Conservation (phyloP, 2,113 vertebrate species). For the Caracal caracal region DNA sequence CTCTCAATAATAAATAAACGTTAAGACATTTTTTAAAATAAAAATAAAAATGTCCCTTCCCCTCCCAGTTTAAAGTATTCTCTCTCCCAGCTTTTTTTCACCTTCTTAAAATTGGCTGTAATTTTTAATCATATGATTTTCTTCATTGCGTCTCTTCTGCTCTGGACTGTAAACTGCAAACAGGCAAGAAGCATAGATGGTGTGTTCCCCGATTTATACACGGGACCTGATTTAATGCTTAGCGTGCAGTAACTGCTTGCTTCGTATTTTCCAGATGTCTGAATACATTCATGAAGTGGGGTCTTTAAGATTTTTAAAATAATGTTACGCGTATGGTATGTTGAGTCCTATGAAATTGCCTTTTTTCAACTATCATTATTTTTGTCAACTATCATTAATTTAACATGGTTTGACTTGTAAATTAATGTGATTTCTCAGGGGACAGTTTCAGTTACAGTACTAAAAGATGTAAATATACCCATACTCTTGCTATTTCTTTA, state of each 20-base stretch:
- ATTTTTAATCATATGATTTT: background rate
- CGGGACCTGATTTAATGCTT: background rate
- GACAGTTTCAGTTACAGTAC: background rate
- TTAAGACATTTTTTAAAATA: too few relatives aligned
- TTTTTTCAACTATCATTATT: background rate
- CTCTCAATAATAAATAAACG: too few relatives aligned
- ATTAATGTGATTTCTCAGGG: background rate
- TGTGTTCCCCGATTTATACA: fast-evolving
- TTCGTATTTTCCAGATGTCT: background rate
- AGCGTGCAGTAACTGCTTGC: background rate
- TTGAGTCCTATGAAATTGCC: background rate
- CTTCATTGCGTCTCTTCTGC: background rate
- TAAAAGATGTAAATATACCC: background rate
- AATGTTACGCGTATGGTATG: background rate
- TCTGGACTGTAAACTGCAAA: background rate
- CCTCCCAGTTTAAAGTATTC: background rate
- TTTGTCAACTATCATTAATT: background rate
- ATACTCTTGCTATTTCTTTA: background rate
- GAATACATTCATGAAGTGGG: background rate
- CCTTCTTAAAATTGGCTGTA: background rate
- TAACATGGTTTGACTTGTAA: background rate
- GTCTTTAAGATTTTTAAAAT: background rate
- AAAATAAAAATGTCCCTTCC: background rate
- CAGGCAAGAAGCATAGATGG: fast-evolving
- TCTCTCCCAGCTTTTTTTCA: background rate